Evolutionary conservation across 2,797 vertebrate species (phyloP).

Genomic region (Hylomyscus alleni): DNA sequence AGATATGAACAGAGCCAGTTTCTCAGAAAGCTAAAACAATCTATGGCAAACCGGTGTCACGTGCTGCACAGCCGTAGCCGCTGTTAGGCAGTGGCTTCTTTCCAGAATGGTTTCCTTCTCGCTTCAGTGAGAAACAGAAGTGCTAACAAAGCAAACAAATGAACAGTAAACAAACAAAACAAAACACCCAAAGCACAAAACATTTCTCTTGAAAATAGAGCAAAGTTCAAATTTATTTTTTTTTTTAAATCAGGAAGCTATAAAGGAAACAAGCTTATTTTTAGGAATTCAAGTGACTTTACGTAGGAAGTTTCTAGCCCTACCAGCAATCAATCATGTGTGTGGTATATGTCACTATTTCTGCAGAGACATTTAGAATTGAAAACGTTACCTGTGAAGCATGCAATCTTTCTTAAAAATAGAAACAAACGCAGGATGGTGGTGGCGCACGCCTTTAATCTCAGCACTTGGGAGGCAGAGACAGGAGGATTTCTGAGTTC

Average conservation of each 20-base stretch:
- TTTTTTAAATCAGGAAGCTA: constrained; percentile 32
- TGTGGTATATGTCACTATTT: constrained; percentile 45
- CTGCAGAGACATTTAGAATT: constrained; percentile 54
- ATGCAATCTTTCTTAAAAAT: background rate
- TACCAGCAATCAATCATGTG: constrained; percentile 5
- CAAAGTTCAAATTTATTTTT: constrained; percentile 22
- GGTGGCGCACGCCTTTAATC: no score
- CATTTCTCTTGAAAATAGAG: constrained; percentile 37
- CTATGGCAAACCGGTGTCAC: background rate
- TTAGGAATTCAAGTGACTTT: constrained; percentile 53
- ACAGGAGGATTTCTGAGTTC: no score
- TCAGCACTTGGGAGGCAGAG: no score
- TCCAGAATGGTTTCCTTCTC: no score
- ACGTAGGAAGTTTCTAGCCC: constrained; percentile 33
- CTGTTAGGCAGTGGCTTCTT: background rate
- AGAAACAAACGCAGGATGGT: no score
- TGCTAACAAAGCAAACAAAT: background rate
- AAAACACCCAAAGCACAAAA: no score
- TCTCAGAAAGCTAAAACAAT: background rate
- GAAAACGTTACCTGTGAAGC: constrained; percentile 61
- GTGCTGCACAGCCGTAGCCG: background rate
- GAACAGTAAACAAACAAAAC: no score
- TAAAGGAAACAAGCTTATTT: constrained; percentile 51
- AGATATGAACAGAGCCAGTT: background rate
- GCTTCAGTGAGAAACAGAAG: constrained; percentile 2